These are phyloP conservation scores for Antennarius striatus DNA, from an alignment of 2,113 vertebrate genomes.

Conservation along the genomic window DNA sequence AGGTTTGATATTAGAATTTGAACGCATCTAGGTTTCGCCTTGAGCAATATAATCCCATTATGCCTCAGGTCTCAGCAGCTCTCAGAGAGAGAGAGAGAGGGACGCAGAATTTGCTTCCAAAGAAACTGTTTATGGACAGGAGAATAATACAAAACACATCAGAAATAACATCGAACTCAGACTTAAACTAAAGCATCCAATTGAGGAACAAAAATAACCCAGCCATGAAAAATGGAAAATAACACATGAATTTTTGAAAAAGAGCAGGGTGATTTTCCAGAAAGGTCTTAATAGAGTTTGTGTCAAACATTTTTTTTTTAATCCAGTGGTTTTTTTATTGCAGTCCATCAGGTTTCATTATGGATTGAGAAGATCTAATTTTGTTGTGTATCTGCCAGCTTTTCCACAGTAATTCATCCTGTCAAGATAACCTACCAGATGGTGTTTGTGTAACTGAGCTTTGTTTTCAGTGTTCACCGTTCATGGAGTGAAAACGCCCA, in stretches of 20 bases:
- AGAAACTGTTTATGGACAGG: constrained; percentile 66
- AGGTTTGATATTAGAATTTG: constrained; percentile 72
- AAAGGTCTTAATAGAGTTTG: constrained; percentile 58
- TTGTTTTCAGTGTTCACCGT: constrained; percentile 49
- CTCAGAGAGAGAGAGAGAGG: not conserved
- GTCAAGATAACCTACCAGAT: constrained; percentile 78
- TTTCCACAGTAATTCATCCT: constrained; percentile 75
- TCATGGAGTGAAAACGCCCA: constrained; percentile 6
- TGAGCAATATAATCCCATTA: constrained; percentile 74
- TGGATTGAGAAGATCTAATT: constrained; percentile 74
- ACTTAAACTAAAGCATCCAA: constrained; percentile 61
- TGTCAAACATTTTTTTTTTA: constrained; percentile 60
- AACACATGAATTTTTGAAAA: constrained; percentile 46
- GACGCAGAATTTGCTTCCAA: constrained; percentile 62
- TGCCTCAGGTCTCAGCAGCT: constrained; percentile 63
- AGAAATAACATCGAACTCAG: constrained; percentile 65
- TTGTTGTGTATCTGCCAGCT: constrained; percentile 73
- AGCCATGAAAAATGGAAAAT: constrained; percentile 57
- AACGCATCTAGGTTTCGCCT: constrained; percentile 57
- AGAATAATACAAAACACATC: constrained; percentile 58
- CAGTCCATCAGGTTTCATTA: constrained; percentile 77
- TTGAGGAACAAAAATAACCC: constrained; percentile 50
- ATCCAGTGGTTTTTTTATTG: constrained; percentile 74
- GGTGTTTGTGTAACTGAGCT: constrained; percentile 72
- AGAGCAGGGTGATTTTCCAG: constrained; percentile 40